Percentiles rank a stretch among this genome's conserved stretches.
Conservation (phyloP, 2,888 invertebrate species). For the Archips xylosteana region DNA sequence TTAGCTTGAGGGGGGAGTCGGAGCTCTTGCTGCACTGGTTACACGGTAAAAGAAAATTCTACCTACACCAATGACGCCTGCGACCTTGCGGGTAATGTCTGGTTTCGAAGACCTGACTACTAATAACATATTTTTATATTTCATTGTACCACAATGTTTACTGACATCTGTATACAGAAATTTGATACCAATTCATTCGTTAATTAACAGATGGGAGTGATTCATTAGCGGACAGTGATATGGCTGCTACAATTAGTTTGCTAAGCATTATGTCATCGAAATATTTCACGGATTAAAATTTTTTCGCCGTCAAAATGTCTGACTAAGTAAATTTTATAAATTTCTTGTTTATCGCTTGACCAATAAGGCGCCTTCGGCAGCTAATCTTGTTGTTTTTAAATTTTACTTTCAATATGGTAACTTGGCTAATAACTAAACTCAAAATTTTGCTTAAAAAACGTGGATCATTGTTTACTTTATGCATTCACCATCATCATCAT, state of each 20-base stretch:
- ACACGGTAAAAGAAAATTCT: slow-evolving; percentile 46
- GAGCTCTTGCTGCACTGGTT: slow-evolving; percentile 47
- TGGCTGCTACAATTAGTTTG: slow-evolving; percentile 4
- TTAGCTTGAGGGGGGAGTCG: slow-evolving; percentile 30
- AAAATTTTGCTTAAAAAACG: too few species aligned
- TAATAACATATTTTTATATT: slow-evolving; percentile 30
- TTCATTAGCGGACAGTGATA: slow-evolving; percentile 17
- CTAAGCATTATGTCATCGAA: slow-evolving; percentile 25
- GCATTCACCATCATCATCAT: too few species aligned
- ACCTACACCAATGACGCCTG: slow-evolving; percentile 44
- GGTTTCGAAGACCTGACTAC: slow-evolving; percentile 41
- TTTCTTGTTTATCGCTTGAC: background rate
- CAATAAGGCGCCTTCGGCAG: background rate
- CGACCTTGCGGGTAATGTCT: slow-evolving; percentile 55
- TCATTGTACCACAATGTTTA: slow-evolving; percentile 28
- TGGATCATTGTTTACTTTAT: too few species aligned
- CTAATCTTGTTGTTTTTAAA: background rate
- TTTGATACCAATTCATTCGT: slow-evolving; percentile 21
- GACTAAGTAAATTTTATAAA: background rate
- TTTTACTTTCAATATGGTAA: background rate
- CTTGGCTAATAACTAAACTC: too few species aligned
- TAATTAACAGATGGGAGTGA: slow-evolving; percentile 34
- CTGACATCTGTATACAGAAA: slow-evolving; percentile 18
- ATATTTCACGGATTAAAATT: slow-evolving; percentile 13
- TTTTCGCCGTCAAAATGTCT: background rate